Evolutionary conservation across 1,140 invertebrate species (phyloP).

Genomic region (Drosophila bocqueti): DNA sequence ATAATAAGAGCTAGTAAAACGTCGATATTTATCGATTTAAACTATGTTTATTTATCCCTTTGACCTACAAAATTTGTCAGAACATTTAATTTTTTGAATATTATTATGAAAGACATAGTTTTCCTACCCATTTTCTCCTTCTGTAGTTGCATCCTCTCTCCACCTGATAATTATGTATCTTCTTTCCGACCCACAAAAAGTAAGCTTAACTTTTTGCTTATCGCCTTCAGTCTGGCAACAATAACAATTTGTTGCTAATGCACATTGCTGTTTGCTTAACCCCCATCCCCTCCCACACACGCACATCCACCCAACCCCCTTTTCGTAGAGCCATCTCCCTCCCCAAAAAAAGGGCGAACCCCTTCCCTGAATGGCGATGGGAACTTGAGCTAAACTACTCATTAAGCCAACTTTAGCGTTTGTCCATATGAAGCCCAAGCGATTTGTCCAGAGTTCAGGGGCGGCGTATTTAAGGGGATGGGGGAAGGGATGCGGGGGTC

Average conservation of each 20-base stretch:
- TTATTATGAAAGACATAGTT: neutral
- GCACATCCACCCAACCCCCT: conserved; percentile 7
- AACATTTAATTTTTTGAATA: neutral
- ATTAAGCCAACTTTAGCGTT: conserved; percentile 66
- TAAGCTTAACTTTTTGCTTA: conserved; percentile 45
- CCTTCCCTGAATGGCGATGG: conserved; percentile 13
- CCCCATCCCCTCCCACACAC: neutral
- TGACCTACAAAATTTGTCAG: neutral
- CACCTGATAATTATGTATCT: conserved; percentile 9
- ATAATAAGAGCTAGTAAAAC: too few relatives aligned
- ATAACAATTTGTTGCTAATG: conserved; percentile 82
- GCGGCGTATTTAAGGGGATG: neutral
- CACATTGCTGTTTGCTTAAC: conserved; percentile 63
- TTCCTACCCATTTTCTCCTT: neutral
- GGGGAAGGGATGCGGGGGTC: neutral
- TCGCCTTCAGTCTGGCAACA: conserved; percentile 53
- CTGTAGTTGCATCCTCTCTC: neutral
- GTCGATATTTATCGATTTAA: too few relatives aligned
- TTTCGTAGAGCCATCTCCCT: neutral
- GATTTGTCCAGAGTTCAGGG: conserved; percentile 45
- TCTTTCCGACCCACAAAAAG: conserved; percentile 12
- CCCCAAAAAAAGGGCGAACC: neutral
- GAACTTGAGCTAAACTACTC: conserved; percentile 68
- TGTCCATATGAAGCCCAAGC: conserved; percentile 36
- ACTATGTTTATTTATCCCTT: too few relatives aligned